A percentile compares a stretch with the other conserved stretches of the same genome.
Conservation (phyloP, 2,113 vertebrate genomes). For the Dromaius novaehollandiae region DNA sequence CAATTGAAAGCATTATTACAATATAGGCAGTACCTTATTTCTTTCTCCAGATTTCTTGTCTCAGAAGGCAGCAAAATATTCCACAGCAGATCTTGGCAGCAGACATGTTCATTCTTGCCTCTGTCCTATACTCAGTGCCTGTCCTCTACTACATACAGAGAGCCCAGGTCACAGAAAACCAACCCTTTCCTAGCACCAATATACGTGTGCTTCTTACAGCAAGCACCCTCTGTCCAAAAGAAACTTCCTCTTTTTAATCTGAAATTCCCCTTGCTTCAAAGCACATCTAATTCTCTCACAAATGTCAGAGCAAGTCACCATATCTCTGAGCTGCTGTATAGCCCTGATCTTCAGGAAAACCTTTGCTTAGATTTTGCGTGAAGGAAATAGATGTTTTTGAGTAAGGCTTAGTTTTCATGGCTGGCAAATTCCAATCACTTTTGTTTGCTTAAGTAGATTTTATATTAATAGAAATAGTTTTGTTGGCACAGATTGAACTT, state of each 20-base stretch:
- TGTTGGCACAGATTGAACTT: not conserved
- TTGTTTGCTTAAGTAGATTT: slow-evolving; percentile 25
- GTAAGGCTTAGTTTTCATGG: not conserved
- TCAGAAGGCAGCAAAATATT: not conserved
- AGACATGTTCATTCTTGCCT: not conserved
- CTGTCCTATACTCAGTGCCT: not conserved
- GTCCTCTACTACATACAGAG: not conserved
- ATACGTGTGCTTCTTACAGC: not conserved
- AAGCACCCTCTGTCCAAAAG: not conserved
- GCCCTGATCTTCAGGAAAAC: not conserved
- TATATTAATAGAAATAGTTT: not conserved
- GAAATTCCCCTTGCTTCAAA: slow-evolving; percentile 62
- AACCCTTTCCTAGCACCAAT: not conserved
- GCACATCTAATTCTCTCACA: not conserved
- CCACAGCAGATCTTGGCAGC: not conserved
- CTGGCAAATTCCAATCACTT: slow-evolving; percentile 1
- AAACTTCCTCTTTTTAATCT: slow-evolving; percentile 33
- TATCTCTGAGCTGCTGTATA: not conserved
- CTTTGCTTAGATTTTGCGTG: not conserved
- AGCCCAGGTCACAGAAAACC: not conserved
- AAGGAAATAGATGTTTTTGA: slow-evolving; percentile 11
- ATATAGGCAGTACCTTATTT: not conserved
- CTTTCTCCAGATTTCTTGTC: not conserved
- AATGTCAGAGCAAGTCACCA: not conserved
- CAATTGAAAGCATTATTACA: not conserved